Conservation (phyloP, 2,113 vertebrate species). For the Athene noctua region DNA sequence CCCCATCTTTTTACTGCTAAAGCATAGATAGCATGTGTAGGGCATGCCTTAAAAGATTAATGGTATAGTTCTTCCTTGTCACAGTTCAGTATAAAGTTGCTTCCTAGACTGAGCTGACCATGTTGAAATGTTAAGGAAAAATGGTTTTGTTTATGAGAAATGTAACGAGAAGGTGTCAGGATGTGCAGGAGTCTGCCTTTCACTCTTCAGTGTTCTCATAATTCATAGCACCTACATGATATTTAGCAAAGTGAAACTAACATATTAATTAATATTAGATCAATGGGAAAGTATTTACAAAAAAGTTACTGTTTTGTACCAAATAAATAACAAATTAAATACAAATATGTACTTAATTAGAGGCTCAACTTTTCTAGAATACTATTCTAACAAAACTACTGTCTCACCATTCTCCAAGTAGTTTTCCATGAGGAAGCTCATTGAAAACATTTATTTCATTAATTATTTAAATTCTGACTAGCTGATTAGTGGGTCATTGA, state of each 20-base stretch:
- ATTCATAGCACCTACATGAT: background rate
- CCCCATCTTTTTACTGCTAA: background rate
- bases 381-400: background rate
- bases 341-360: background rate
- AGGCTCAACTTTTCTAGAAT: background rate
- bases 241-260: background rate
- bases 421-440: background rate
- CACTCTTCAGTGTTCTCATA: background rate
- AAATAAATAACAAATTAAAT: background rate
- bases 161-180: background rate
- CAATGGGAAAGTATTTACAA: background rate
- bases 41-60: conserved; percentile 43
- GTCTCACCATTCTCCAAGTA: conserved; percentile 18
- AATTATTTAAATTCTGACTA: conserved; percentile 44
- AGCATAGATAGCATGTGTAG: background rate
- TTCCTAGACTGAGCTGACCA: background rate
- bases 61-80: conserved; percentile 3
- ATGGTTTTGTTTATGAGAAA: background rate
- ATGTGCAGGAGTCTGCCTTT: background rate
- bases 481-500: conserved; percentile 55
- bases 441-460: conserved; percentile 46
- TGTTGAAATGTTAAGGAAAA: background rate
- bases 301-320: background rate
- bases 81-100: conserved; percentile 17
- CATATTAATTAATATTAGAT: background rate